A percentile compares a stretch with the other conserved stretches of the same genome.
Evolutionary conservation across 1,140 invertebrate genomes (phyloP).

Genomic region (Hirudo medicinalis): DNA sequence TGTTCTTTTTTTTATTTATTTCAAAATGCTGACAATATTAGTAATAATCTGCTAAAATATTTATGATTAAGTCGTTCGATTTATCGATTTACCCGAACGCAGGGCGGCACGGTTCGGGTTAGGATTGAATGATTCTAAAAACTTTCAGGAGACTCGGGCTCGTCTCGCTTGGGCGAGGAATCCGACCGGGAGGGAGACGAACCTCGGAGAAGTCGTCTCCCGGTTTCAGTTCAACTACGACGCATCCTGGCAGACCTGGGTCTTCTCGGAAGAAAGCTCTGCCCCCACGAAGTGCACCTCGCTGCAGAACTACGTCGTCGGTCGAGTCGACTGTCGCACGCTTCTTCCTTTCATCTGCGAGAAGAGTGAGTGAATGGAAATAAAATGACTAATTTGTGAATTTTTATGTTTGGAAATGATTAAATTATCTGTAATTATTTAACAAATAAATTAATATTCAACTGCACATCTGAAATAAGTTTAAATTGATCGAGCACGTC

Average conservation of each 20-base stretch:
- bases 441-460: not conserved
- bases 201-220: constrained; percentile 18
- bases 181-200: constrained; percentile 8
- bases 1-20: too few species aligned
- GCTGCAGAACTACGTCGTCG: constrained; percentile 52
- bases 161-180: constrained; percentile 18
- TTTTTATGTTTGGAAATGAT: not conserved
- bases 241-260: constrained; percentile 65
- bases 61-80: too few species aligned
- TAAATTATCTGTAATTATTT: not conserved
- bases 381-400: not conserved
- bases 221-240: constrained; percentile 56
- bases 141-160: not conserved
- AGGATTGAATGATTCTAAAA: too few species aligned
- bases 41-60: too few species aligned
- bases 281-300: constrained; percentile 62
- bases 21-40: too few species aligned
- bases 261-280: constrained; percentile 57
- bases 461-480: not conserved
- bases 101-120: too few species aligned
- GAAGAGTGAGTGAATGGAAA: constrained; percentile 53
- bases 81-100: too few species aligned
- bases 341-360: constrained; percentile 78
- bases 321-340: constrained; percentile 57
- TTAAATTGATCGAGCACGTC: not conserved